Evolutionary conservation across 2,888 invertebrate genomes (phyloP).

Genomic region (Microchrysa polita): DNA sequence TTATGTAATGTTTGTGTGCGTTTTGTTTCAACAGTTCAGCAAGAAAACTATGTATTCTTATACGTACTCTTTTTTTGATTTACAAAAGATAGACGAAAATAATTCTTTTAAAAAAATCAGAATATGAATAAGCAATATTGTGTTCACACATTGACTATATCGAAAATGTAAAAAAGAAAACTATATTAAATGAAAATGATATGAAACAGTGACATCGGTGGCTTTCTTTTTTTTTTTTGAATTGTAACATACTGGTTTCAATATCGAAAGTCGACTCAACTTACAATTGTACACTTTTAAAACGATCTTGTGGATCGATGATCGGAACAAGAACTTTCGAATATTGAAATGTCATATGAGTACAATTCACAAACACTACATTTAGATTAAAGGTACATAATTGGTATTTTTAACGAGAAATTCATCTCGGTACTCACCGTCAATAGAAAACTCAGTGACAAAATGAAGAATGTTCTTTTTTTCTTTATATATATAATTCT

Average conservation of each 20-base stretch:
- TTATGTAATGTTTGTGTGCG: conserved; percentile 5
- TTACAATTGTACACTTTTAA: too few species aligned
- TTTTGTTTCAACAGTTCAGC: conserved; percentile 21
- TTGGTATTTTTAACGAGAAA: conserved; percentile 47
- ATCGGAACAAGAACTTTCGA: conserved; percentile 39
- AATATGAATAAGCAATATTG: conserved; percentile 40
- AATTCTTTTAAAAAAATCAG: conserved; percentile 21
- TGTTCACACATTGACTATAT: conserved; percentile 50
- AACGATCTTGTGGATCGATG: too few species aligned
- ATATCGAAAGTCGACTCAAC: conserved; percentile 36
- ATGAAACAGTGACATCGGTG: conserved; percentile 45
- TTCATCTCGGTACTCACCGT: conserved; percentile 51
- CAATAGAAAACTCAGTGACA: conserved; percentile 45
- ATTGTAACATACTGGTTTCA: conserved; percentile 33
- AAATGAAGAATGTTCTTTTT: too few species aligned
- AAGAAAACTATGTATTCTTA: too few species aligned
- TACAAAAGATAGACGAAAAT: conserved; percentile 14
- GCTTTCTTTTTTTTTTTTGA: conserved; percentile 35
- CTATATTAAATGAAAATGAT: conserved; percentile 31
- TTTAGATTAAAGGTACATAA: conserved; percentile 38
- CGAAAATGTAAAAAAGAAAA: conserved; percentile 3
- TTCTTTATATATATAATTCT: too few species aligned
- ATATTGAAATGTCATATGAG: conserved; percentile 47
- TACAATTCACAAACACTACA: conserved; percentile 49
- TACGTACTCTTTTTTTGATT: conserved; percentile 15